phyloP scores from a whole-genome alignment of 2,888 invertebrate species.

The Drosophila mulleri region DNA sequence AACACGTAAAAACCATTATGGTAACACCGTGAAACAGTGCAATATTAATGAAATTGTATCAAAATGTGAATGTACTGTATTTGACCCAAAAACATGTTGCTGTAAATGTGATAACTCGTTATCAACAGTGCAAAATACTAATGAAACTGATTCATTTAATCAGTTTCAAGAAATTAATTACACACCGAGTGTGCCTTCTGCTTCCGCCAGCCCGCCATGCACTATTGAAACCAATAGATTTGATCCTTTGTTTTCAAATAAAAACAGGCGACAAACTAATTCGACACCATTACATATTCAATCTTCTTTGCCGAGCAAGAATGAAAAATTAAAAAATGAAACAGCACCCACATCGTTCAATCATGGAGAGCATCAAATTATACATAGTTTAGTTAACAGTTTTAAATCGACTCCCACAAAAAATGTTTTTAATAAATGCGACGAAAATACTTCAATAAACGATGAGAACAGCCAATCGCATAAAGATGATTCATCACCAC shows the following conservation, averaged over 20 bases:
- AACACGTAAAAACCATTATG: conserved; percentile 27
- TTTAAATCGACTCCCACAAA: conserved; percentile 37
- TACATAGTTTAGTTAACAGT: conserved; percentile 44
- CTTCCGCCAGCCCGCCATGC: conserved; percentile 46
- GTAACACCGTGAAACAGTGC: conserved; percentile 35
- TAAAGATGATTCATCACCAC: conserved; percentile 83
- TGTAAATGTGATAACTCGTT: conserved; percentile 66
- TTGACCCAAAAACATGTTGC: conserved; percentile 58
- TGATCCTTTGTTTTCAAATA: conserved; percentile 46
- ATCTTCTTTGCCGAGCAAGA: conserved; percentile 38
- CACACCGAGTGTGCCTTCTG: conserved; percentile 71
- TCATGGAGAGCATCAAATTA: conserved; percentile 37
- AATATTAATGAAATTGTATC: conserved; percentile 44
- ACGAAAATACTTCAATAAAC: conserved; percentile 41
- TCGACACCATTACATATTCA: conserved; percentile 54
- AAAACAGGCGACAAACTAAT: conserved; percentile 36
- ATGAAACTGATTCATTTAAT: conserved; percentile 49
- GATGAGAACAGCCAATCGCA: conserved; percentile 63
- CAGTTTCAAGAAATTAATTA: conserved; percentile 50
- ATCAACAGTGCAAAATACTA: conserved; percentile 56
- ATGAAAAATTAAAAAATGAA: conserved; percentile 29
- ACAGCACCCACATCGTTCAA: conserved; percentile 34
- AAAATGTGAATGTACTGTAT: conserved; percentile 58
- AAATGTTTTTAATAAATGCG: conserved; percentile 40
- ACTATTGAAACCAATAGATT: conserved; percentile 44